phyloP scores from a whole-genome alignment of 1,140 invertebrate species.

The Palaemon carinicauda region DNA sequence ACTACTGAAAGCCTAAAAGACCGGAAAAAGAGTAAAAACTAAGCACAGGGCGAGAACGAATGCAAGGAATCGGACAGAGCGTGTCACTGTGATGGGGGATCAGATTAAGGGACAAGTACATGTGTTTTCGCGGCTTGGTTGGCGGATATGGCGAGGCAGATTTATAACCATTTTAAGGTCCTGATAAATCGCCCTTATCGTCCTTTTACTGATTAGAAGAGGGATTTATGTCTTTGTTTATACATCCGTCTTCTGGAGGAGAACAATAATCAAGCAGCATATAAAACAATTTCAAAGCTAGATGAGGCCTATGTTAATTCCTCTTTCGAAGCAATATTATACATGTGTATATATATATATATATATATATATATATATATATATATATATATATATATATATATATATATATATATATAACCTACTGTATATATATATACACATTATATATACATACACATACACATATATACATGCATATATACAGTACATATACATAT shows the following conservation, averaged over 20 bases:
- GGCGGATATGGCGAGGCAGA: neutral
- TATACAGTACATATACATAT: too few relatives aligned
- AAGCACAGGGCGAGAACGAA: neutral
- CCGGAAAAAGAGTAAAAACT: neutral
- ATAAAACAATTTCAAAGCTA: too few relatives aligned
- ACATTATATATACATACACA: too few relatives aligned
- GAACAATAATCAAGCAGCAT: too few relatives aligned
- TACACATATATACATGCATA: too few relatives aligned
- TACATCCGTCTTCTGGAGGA: neutral
- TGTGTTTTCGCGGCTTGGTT: neutral
- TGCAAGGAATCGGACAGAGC: neutral
- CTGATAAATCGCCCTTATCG: neutral
- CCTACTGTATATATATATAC: too few relatives aligned
- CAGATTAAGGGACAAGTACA: neutral
- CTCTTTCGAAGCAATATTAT: too few relatives aligned
- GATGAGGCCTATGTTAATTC: too few relatives aligned
- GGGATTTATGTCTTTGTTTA: conserved; percentile 10
- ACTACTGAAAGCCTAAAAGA: neutral
- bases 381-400: too few relatives aligned
- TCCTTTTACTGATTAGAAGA: neutral
- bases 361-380: too few relatives aligned
- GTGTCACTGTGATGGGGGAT: neutral
- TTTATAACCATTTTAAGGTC: conserved; percentile 6
- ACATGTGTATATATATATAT: too few relatives aligned
- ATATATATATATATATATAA: too few relatives aligned